Conservation (phyloP, 2,113 vertebrate species). For the Canis aureus region DNA sequence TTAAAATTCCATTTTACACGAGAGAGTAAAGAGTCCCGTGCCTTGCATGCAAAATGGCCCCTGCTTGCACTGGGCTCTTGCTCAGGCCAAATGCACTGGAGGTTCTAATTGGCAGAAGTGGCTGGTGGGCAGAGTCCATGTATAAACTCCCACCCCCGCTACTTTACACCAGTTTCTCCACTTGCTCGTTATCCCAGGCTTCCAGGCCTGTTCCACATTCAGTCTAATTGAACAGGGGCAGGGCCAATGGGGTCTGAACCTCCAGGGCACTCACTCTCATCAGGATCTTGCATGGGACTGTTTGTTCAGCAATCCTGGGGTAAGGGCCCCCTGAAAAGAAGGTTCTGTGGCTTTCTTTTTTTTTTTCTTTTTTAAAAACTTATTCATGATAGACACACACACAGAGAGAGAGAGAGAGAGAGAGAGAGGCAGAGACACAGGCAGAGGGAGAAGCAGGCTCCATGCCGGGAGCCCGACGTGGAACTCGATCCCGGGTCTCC, state of each 20-base stretch:
- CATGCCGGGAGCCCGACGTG: too few species aligned
- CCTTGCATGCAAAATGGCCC: not conserved
- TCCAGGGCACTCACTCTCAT: fast-evolving
- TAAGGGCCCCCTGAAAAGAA: not conserved
- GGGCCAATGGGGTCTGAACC: not conserved
- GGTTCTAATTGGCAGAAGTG: not conserved
- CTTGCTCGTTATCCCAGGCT: not conserved
- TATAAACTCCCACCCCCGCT: not conserved
- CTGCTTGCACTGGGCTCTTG: not conserved
- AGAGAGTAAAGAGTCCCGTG: not conserved
- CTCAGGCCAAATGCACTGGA: not conserved
- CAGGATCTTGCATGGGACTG: not conserved
- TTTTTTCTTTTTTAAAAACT: too few species aligned
- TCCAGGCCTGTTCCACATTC: not conserved
- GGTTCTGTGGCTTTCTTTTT: not conserved
- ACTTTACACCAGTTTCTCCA: constrained; percentile 35
- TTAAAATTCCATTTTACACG: not conserved
- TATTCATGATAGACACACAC: too few species aligned
- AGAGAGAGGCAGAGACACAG: too few species aligned
- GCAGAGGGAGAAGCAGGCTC: too few species aligned
- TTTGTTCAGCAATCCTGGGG: not conserved
- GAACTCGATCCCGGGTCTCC: too few species aligned
- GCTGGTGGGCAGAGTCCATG: constrained; percentile 9
- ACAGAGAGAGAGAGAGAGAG: too few species aligned
- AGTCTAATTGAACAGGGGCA: not conserved